Evolutionary conservation across 2,797 vertebrate genomes (phyloP).

Genomic region (Catostomus latipinnis): DNA sequence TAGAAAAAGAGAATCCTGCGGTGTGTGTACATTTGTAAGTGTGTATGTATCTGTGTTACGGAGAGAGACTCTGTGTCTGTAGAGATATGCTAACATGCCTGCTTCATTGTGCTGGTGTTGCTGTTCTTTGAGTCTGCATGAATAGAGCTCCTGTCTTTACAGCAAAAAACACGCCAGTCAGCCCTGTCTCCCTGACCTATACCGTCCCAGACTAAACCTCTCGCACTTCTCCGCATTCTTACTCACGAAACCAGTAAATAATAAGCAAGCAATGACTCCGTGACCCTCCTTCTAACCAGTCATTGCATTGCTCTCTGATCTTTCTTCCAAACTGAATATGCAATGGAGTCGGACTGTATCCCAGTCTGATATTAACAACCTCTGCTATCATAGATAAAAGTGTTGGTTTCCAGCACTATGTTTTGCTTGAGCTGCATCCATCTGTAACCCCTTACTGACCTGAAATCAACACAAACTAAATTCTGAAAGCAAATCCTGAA

Average conservation of each 20-base stretch:
- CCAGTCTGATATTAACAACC: background rate
- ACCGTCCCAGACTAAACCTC: constrained; percentile 42
- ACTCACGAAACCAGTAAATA: background rate
- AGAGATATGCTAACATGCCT: constrained; percentile 71
- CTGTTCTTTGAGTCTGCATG: constrained; percentile 47
- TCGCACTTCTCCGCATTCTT: constrained; percentile 60
- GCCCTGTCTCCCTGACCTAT: constrained; percentile 39
- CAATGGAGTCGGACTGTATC: background rate
- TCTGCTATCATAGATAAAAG: constrained; percentile 5
- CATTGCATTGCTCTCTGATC: background rate
- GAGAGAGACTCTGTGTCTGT: constrained; percentile 49
- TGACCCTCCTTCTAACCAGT: constrained; percentile 15
- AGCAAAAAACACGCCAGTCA: constrained; percentile 44
- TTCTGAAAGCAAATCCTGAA: constrained; percentile 31
- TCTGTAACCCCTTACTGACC: background rate
- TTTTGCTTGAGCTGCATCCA: constrained; percentile 25
- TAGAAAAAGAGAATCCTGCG: constrained; percentile 11
- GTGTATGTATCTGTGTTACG: background rate
- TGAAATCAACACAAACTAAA: constrained; percentile 35
- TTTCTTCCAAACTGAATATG: constrained; percentile 14
- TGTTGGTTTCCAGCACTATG: constrained; percentile 7
- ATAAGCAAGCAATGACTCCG: constrained; percentile 13
- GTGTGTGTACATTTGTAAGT: constrained; percentile 56
- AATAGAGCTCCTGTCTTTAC: constrained; percentile 54
- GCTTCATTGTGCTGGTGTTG: constrained; percentile 66